Evolutionary conservation across 2,888 invertebrate species (phyloP).

Genomic region (Morpho helenor): DNA sequence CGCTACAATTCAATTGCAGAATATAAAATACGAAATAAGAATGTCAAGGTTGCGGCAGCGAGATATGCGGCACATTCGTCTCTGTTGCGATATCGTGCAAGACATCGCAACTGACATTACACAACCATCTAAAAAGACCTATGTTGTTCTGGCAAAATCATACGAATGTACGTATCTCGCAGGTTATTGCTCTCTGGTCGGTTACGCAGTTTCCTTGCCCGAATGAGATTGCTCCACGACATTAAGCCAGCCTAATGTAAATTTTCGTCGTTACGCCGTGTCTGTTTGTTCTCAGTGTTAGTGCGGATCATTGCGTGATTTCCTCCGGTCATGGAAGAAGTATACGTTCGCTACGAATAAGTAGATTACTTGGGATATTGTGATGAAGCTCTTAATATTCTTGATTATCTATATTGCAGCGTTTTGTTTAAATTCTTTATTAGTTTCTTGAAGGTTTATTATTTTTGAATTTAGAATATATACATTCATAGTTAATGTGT

Average conservation of each 20-base stretch:
- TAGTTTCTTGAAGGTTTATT: background rate
- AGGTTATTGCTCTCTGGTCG: conserved; percentile 49
- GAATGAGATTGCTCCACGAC: conserved; percentile 75
- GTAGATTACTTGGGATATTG: conserved; percentile 12
- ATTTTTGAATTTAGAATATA: background rate
- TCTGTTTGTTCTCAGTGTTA: conserved; percentile 54
- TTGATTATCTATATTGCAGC: conserved; percentile 14
- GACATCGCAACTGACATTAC: conserved; percentile 60
- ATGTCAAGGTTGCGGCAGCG: conserved; percentile 55
- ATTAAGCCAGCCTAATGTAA: conserved; percentile 74
- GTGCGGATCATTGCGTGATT: conserved; percentile 49
- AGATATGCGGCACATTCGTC: conserved; percentile 68
- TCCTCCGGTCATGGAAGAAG: conserved; percentile 41
- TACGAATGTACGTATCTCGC: conserved; percentile 33
- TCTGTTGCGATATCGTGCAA: conserved; percentile 60
- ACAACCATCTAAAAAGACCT: conserved; percentile 46
- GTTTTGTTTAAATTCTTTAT: conserved; percentile 7
- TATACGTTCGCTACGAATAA: conserved; percentile 15
- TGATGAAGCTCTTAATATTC: conserved; percentile 7
- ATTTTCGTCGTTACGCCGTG: conserved; percentile 64
- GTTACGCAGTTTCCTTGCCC: conserved; percentile 57
- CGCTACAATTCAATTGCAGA: conserved; percentile 8
- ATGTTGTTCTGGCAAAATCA: conserved; percentile 28
- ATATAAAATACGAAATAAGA: conserved; percentile 48
- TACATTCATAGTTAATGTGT: no score